A percentile compares a stretch with the other conserved stretches of the same genome.
These are phyloP conservation scores for Herminia tarsipennalis DNA, from an alignment of 2,888 invertebrate genomes.

Conservation along the genomic window DNA sequence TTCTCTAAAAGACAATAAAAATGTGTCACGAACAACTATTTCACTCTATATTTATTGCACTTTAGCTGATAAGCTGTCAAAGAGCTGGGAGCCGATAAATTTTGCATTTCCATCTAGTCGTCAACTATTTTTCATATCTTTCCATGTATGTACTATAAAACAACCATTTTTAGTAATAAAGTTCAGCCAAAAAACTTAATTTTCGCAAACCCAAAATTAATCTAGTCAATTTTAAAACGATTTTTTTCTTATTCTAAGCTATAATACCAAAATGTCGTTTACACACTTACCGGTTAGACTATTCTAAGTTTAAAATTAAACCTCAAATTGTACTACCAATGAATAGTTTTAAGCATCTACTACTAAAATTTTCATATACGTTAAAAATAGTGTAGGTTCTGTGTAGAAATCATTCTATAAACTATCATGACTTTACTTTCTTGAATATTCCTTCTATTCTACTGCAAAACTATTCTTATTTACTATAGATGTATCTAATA, in stretches of 20 bases:
- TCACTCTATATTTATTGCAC: constrained; percentile 30
- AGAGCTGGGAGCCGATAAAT: constrained; percentile 38
- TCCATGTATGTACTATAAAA: constrained; percentile 41
- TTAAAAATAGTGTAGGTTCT: constrained; percentile 21
- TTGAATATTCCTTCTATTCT: constrained; percentile 17
- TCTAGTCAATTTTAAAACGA: constrained; percentile 78
- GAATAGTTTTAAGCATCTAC: constrained; percentile 52
- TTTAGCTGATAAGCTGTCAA: constrained; percentile 30
- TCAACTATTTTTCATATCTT: constrained; percentile 47
- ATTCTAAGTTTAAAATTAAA: constrained; percentile 41
- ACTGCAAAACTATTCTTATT: background rate
- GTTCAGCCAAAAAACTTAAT: constrained; percentile 66
- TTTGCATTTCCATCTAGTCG: constrained; percentile 62
- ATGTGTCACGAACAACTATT: constrained; percentile 9
- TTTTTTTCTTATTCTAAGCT: constrained; percentile 66
- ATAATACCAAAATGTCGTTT: constrained; percentile 73
- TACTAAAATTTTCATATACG: constrained; percentile 27
- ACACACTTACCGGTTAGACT: constrained; percentile 40
- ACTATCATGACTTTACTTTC: constrained; percentile 16
- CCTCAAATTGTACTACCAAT: constrained; percentile 68
- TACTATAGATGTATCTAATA: background rate
- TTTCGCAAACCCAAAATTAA: constrained; percentile 78
- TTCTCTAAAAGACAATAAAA: constrained; percentile 19
- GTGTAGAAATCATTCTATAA: constrained; percentile 18
- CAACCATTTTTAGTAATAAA: constrained; percentile 56